Evolutionary conservation across 1,140 invertebrate genomes (phyloP), one percentile per base, ranked within the genome.

Genomic region (Ooceraea biroi): DNA sequence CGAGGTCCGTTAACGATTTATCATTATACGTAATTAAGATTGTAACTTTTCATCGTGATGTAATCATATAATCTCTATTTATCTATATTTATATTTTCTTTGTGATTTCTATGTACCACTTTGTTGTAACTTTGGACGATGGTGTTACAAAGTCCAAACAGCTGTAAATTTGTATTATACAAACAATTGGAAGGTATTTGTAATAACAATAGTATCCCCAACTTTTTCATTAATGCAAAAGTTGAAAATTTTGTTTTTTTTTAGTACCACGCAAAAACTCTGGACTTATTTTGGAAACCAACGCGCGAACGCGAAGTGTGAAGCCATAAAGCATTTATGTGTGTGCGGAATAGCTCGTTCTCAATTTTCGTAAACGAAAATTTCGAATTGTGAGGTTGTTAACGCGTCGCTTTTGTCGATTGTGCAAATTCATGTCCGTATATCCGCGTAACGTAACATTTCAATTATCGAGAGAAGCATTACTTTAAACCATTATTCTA

Each of bases 161-260:
- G 61, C 46, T 78, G 52, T 78, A 30, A 68, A 63, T 36, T 22
- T 55, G 74, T 19, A 78, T 78, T 68, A 78, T 55, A 19, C 8
- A 11, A 30, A 44, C 58, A 63, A 12, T 22, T 3, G 14, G 48
- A 57, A 55, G 30, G 68, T 78, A 68, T 78, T 77, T 30, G 46
- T 19, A 46, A 41, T 14, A 55, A 14, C 30, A 46, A 30, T 36
- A 17, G 12, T 14, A 25, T 50, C 17, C 14, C 46, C 12, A 10
- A 30, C 22, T 22, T 22, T 78, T 78, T 44, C 27, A 55, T 68
- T 27, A 27, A 10, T 12, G 12, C 41, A 30, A 25, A 36, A 46
- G 25, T 25, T 46, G 19, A 48, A 66, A 78, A 68, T 22, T 68
- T 27, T 66, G 48, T 19, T 66, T 50, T 66, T 7, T 30, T 27